Evolutionary conservation across 2,113 vertebrate genomes (phyloP), one percentile per base, ranked within the genome.

Genomic region (Neolamprologus fasciatus): DNA sequence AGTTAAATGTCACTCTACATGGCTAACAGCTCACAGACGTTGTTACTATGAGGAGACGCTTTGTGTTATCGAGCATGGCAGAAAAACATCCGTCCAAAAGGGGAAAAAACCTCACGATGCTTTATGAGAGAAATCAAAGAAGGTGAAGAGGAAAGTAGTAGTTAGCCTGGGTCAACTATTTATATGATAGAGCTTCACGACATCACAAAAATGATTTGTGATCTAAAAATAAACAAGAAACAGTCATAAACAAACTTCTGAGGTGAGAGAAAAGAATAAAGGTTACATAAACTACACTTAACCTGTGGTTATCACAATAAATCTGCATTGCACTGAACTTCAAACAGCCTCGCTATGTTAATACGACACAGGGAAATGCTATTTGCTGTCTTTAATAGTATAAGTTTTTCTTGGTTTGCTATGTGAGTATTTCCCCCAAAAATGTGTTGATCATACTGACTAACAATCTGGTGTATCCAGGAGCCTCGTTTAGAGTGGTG

Each of bases 281-380:
- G 0, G 28, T 33, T 33, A 57, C 54, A 57, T 26, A 57, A 0
- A 0, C 58, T 19, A 33, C 28, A 63, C 58, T 11, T 63, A 63
- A 33, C 16, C 5, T 7, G 58, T 63, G 16, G 16, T 63, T 63
- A 11, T 61, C 58, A 33, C 2, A 63, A 19, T 33, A 63, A 63
- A 63, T 63, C 28, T 33, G 57, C 8, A 61, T 6, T 10, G 0
- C 16, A 61, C 16, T 61, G 3, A 1, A 58, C 17, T 63, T 63
- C 4, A 63, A 63, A 33, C 28, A 61, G 9, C 16, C 57, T 61
- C 5, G 3, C 28, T 61, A 10, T 33, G 57, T 33, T 33, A 61
- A 61, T 17, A 61, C 16, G 1, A 61, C 57, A 61, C 3, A 0
- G 57, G 1, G 28, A 61, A 61, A 31, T 61, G 57, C 14, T 4